Evolutionary conservation across 2,888 invertebrate genomes (phyloP).

Genomic region (Lymantria dispar): DNA sequence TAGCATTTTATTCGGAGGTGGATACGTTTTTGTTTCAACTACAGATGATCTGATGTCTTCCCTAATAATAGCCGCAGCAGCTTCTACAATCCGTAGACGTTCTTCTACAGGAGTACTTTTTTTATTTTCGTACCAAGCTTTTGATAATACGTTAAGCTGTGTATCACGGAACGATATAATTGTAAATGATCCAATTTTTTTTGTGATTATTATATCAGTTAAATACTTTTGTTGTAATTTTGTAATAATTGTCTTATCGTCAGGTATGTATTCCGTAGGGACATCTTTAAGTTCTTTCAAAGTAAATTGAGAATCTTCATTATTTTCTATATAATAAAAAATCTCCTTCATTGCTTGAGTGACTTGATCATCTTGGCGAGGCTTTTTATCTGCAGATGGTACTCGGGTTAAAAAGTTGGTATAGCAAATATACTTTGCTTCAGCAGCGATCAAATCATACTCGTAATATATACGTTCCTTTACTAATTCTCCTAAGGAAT

Average conservation of each 20-base stretch:
- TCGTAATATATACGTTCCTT: constrained; percentile 36
- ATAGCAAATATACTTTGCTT: constrained; percentile 49
- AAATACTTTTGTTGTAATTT: constrained; percentile 42
- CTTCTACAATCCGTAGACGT: constrained; percentile 24
- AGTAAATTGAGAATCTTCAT: constrained; percentile 52
- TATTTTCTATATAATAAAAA: constrained; percentile 50
- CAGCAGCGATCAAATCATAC: constrained; percentile 42
- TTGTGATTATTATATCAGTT: constrained; percentile 38
- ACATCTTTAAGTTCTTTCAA: constrained; percentile 47
- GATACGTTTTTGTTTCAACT: constrained; percentile 15
- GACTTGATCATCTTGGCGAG: constrained; percentile 47
- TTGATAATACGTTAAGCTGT: constrained; percentile 41
- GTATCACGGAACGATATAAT: constrained; percentile 46
- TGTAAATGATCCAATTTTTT: constrained; percentile 40
- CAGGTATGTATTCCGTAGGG: constrained; percentile 40
- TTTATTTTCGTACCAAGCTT: constrained; percentile 48
- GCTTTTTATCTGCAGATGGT: constrained; percentile 40
- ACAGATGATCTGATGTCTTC: constrained; percentile 16
- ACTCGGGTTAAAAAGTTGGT: constrained; percentile 40
- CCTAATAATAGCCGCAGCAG: constrained; percentile 23
- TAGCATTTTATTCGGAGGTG: constrained; percentile 17
- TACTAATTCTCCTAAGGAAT: constrained; percentile 42
- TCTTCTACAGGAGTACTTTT: constrained; percentile 40
- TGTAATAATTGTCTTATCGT: constrained; percentile 42
- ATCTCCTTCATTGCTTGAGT: constrained; percentile 49